Percentiles rank a stretch among this genome's conserved stretches.
Evolutionary conservation across 2,113 vertebrate genomes (phyloP).

Genomic region (Toxotes chatareus): DNA sequence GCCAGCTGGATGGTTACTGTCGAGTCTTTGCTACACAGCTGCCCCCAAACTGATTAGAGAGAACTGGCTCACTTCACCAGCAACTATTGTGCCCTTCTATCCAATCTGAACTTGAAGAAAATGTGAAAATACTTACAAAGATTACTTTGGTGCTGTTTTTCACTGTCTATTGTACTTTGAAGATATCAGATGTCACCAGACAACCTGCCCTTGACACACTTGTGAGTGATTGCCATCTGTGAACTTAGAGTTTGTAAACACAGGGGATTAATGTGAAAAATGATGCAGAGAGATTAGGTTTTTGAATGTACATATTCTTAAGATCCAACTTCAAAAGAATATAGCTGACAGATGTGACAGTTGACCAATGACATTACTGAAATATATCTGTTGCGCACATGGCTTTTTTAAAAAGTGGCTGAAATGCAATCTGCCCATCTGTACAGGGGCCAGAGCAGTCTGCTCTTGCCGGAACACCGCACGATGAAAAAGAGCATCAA

Average conservation of each 20-base stretch:
- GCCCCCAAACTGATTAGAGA: conserved; percentile 81
- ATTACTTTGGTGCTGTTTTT: conserved; percentile 48
- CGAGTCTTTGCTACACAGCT: conserved; percentile 80
- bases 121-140: conserved; percentile 41
- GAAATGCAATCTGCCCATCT: conserved; percentile 75
- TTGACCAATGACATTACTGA: conserved; percentile 51
- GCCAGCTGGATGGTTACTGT: conserved; percentile 79
- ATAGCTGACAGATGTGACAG: conserved; percentile 60
- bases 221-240: conserved; percentile 25
- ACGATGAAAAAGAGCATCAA: conserved; percentile 70
- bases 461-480: conserved; percentile 40
- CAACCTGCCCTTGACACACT: neutral
- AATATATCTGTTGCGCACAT: conserved; percentile 42
- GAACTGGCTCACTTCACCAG: conserved; percentile 67
- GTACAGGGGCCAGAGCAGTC: conserved; percentile 41
- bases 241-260: conserved; percentile 41
- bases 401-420: conserved; percentile 50
- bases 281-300: conserved; percentile 15
- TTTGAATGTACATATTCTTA: conserved; percentile 16
- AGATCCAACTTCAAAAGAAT: conserved; percentile 50
- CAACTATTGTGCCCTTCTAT: conserved; percentile 65
- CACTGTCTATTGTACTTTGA: conserved; percentile 18
- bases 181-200: conserved; percentile 22
- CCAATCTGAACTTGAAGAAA: conserved; percentile 58
- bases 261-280: conserved; percentile 26